Percentiles rank a stretch among this genome's conserved stretches.
Conservation (phyloP, 2,888 invertebrate species). For the Drosophila borealis region DNA sequence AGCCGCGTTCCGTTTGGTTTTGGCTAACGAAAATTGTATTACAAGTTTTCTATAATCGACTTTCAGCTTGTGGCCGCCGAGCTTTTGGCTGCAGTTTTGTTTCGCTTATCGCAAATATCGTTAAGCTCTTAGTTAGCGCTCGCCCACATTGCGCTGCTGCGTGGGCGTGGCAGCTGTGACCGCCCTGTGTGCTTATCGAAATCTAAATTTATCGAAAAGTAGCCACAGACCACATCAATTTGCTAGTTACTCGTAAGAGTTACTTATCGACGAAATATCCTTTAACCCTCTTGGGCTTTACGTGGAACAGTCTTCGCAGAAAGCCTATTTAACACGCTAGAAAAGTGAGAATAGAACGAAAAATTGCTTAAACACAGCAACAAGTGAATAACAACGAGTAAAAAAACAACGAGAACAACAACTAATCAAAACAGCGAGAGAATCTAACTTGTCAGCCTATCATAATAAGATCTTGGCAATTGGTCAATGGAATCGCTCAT, state of each 20-base stretch:
- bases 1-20: slow-evolving; percentile 61
- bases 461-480: too few species aligned
- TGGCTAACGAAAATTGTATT: slow-evolving; percentile 75
- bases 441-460: too few species aligned
- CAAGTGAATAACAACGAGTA: background rate
- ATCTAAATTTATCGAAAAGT: slow-evolving; percentile 29
- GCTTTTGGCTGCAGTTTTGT: slow-evolving; percentile 40
- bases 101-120: slow-evolving; percentile 62
- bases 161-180: slow-evolving; percentile 15
- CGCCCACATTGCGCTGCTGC: background rate
- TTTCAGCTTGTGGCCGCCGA: slow-evolving; percentile 61
- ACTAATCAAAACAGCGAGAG: too few species aligned
- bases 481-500: too few species aligned
- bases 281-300: background rate
- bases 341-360: too few species aligned
- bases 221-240: slow-evolving; percentile 9
- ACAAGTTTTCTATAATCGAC: slow-evolving; percentile 79
- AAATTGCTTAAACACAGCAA: background rate
- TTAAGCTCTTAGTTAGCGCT: slow-evolving; percentile 49
- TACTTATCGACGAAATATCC: background rate
- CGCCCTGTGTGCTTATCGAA: slow-evolving; percentile 30
- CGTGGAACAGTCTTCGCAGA: background rate
- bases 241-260: background rate
- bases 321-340: too few species aligned
- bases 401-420: background rate